These are phyloP conservation scores for Mormoops blainvillei DNA, from an alignment of 2,113 vertebrate genomes.

Conservation along the genomic window DNA sequence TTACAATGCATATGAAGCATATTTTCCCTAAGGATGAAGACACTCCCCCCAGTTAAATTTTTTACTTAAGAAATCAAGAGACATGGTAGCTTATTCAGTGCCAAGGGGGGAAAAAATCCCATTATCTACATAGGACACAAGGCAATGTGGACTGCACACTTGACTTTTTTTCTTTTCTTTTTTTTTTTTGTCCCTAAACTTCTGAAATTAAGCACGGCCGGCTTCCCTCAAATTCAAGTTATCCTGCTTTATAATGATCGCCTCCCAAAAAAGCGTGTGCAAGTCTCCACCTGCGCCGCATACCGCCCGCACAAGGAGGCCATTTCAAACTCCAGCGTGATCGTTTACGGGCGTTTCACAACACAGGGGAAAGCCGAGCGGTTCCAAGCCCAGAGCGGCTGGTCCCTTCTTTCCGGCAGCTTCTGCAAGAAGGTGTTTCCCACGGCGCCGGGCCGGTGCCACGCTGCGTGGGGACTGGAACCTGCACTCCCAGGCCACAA, in stretches of 20 bases:
- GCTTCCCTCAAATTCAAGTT: not conserved
- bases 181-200: not conserved
- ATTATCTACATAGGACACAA: not conserved
- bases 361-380: not conserved
- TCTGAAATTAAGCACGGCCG: not conserved
- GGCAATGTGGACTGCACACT: slow-evolving; percentile 4
- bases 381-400: not conserved
- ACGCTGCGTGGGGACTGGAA: not conserved
- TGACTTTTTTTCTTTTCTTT: not conserved
- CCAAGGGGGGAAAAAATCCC: not conserved
- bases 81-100: not conserved
- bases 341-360: not conserved
- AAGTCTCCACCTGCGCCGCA: not conserved
- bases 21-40: not conserved
- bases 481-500: not conserved
- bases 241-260: slow-evolving; percentile 13
- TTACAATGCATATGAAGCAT: not conserved
- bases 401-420: not conserved
- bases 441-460: not conserved
- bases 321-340: not conserved
- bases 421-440: not conserved
- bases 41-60: not conserved
- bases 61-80: not conserved
- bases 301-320: not conserved
- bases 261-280: not conserved